These are phyloP conservation scores for Aleiodes alternator DNA, from an alignment of 2,888 invertebrate genomes.

Conservation along the genomic window DNA sequence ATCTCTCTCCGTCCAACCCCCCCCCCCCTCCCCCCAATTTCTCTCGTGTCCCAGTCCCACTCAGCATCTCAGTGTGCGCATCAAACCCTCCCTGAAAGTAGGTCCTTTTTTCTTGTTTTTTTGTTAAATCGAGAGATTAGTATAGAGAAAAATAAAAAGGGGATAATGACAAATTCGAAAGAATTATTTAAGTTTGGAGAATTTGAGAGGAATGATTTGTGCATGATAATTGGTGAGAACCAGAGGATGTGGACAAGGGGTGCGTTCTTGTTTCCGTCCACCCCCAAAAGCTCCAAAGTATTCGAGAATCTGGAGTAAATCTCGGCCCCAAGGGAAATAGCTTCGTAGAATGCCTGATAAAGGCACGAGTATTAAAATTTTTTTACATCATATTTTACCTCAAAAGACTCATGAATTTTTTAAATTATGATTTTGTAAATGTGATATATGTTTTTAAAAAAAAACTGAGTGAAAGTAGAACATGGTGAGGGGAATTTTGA, in stretches of 20 bases:
- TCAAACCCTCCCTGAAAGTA: conserved; percentile 77
- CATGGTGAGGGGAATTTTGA: background rate
- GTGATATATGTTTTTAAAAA: background rate
- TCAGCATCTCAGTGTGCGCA: conserved; percentile 65
- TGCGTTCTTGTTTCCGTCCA: conserved; percentile 33
- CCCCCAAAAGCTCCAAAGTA: conserved; percentile 35
- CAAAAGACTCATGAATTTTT: conserved; percentile 22
- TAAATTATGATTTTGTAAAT: background rate
- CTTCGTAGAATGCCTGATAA: background rate
- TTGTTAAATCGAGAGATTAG: conserved; percentile 45
- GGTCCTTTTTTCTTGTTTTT: conserved; percentile 67
- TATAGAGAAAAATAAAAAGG: background rate
- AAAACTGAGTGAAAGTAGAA: background rate
- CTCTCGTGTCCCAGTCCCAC: conserved; percentile 43
- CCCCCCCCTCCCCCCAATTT: conserved; percentile 36
- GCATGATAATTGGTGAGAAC: too few relatives aligned
- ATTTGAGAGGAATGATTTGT: background rate
- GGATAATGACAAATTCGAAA: background rate
- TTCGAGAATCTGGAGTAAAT: conserved; percentile 31
- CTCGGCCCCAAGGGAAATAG: conserved; percentile 14
- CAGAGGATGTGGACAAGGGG: background rate
- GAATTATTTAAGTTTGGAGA: background rate
- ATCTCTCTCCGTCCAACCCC: conserved; percentile 15
- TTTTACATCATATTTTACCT: conserved; percentile 1
- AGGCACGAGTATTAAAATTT: conserved; percentile 8